These are phyloP conservation scores for Yponomeuta evonymella DNA, from an alignment of 2,888 invertebrate genomes.

Conservation along the genomic window DNA sequence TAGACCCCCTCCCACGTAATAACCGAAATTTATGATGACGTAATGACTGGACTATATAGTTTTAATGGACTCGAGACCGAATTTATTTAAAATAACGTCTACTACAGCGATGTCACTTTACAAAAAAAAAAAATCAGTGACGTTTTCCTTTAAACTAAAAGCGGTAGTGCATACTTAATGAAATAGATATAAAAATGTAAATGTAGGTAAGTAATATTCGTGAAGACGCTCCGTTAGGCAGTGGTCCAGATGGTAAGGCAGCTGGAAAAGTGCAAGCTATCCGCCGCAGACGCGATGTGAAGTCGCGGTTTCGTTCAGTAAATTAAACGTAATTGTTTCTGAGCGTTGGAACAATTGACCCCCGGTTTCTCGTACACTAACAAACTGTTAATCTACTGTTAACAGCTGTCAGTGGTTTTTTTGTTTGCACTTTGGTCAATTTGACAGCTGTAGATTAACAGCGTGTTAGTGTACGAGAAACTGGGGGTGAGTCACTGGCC, in stretches of 20 bases:
- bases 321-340: constrained; percentile 21
- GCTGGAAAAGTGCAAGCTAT: constrained; percentile 52
- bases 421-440: too few relatives aligned
- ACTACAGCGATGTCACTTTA: neutral
- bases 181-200: constrained; percentile 11
- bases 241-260: constrained; percentile 54
- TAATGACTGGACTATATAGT: too few relatives aligned
- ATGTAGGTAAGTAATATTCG: constrained; percentile 2
- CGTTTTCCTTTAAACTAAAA: neutral
- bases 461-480: too few relatives aligned
- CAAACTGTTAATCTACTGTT: too few relatives aligned
- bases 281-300: constrained; percentile 40
- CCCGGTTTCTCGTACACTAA: too few relatives aligned
- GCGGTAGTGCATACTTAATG: neutral
- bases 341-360: constrained; percentile 23
- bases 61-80: neutral
- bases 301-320: constrained; percentile 45
- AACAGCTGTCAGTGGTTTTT: too few relatives aligned
- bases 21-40: too few relatives aligned
- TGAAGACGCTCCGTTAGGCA: constrained; percentile 36
- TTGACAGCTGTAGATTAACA: too few relatives aligned
- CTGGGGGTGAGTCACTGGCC: too few relatives aligned
- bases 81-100: neutral
- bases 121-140: neutral
- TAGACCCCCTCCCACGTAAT: too few relatives aligned